Evolutionary conservation across 2,797 vertebrate species (phyloP).

Genomic region (Enteromius unitaeniatus): DNA sequence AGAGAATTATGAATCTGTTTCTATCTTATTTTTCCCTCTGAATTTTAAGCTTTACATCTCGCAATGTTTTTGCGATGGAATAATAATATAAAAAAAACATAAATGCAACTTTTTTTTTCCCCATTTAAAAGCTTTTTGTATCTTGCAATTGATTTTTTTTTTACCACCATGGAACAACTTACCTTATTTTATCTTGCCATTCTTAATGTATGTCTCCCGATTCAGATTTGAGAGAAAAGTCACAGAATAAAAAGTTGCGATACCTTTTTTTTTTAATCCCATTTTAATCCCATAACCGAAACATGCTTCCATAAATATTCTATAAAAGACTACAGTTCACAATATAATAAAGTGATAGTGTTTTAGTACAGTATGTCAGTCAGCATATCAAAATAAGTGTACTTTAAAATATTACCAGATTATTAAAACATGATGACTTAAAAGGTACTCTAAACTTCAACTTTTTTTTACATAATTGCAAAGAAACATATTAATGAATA

Average conservation of each 20-base stretch:
- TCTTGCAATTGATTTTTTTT: too few relatives aligned
- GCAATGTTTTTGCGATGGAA: not conserved
- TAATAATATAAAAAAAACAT: not conserved
- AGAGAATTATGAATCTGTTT: not conserved
- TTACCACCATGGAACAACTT: too few relatives aligned
- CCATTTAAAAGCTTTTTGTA: too few relatives aligned
- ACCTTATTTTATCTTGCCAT: too few relatives aligned
- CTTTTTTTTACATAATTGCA: not conserved
- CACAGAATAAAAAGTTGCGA: not conserved
- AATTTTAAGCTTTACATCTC: not conserved
- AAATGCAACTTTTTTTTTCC: not conserved
- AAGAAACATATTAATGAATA: not conserved
- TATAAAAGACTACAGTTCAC: not conserved
- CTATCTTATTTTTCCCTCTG: too few relatives aligned
- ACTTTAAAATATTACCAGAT: not conserved
- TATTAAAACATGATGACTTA: not conserved
- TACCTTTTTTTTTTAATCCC: fast-evolving
- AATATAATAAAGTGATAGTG: not conserved
- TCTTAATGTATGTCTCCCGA: too few relatives aligned
- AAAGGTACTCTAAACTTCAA: not conserved
- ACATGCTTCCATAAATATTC: not conserved
- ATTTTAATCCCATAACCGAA: not conserved
- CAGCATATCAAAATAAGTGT: not conserved
- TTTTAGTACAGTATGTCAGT: not conserved
- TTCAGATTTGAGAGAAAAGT: not conserved